Percentiles rank a stretch among this genome's conserved stretches.
These are phyloP conservation scores for Phalera bucephala DNA, from an alignment of 2,888 invertebrate genomes.

Conservation along the genomic window DNA sequence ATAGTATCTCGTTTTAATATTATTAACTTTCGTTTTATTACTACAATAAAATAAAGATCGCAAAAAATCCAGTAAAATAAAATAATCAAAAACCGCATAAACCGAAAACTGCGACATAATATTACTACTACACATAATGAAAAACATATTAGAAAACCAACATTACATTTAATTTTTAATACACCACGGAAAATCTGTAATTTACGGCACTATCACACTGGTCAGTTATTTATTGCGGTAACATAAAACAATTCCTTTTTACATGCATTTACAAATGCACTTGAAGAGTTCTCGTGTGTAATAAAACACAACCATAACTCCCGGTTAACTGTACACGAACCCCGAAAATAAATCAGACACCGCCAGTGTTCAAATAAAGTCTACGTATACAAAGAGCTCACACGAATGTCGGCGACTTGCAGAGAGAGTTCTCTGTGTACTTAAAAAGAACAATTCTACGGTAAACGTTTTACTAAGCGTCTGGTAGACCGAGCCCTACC, in stretches of 20 bases:
- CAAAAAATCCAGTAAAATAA: too few species aligned
- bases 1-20: too few species aligned
- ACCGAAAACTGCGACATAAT: too few species aligned
- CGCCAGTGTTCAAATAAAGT: constrained; percentile 50
- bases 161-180: too few species aligned
- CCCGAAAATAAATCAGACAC: constrained; percentile 50
- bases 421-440: constrained; percentile 49
- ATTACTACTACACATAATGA: too few species aligned
- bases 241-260: background rate
- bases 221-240: background rate
- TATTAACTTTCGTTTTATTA: too few species aligned
- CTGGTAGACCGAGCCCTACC: constrained; percentile 31
- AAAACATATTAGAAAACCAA: too few species aligned
- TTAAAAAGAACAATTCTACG: constrained; percentile 59
- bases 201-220: too few species aligned
- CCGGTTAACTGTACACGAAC: constrained; percentile 36
- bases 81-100: too few species aligned
- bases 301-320: constrained; percentile 39
- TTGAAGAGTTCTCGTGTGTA: constrained; percentile 3
- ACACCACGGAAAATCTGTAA: too few species aligned
- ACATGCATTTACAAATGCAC: background rate
- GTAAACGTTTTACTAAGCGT: constrained; percentile 55
- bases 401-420: constrained; percentile 51
- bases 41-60: too few species aligned
- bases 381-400: constrained; percentile 56